A percentile compares a stretch with the other conserved stretches of the same genome.
These are phyloP conservation scores for Actinopyga echinites DNA, from an alignment of 53 echinoderm and acorn worm species.

Conservation along the genomic window DNA sequence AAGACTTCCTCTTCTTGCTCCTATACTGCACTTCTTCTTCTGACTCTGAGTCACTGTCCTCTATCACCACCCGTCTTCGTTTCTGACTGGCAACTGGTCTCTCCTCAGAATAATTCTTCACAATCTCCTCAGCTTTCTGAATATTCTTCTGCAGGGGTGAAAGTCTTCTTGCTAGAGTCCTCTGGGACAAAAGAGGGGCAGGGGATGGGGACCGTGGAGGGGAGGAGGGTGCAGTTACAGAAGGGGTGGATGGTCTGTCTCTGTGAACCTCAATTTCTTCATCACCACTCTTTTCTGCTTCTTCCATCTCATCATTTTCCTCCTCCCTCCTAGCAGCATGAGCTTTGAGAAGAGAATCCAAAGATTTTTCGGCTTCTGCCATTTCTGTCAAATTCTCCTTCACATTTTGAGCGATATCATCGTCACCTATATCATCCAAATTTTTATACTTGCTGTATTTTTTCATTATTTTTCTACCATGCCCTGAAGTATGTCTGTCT, in stretches of 20 bases:
- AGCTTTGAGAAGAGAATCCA: constrained; percentile 7
- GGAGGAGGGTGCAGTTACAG: background rate
- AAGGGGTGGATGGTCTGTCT: background rate
- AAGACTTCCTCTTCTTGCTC: background rate
- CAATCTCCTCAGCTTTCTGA: background rate
- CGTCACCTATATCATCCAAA: background rate
- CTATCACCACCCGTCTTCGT: constrained; percentile 23
- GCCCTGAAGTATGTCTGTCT: too few relatives aligned
- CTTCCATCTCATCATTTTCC: constrained; percentile 26
- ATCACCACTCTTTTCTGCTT: background rate
- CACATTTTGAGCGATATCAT: background rate
- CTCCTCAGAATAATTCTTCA: background rate
- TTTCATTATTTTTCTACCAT: background rate
- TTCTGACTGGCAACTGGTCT: background rate
- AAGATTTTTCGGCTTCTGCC: constrained; percentile 7
- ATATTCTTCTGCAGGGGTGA: constrained; percentile 1
- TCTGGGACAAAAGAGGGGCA: constrained; percentile 68
- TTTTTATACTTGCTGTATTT: constrained; percentile 10
- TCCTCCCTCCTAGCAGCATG: constrained; percentile 46
- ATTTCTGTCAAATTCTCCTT: background rate
- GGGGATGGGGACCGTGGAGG: constrained; percentile 81
- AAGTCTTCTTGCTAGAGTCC: constrained; percentile 2
- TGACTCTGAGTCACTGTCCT: constrained; percentile 4
- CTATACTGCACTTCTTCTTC: background rate
- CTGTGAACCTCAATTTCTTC: background rate